Conservation (phyloP, 2,113 vertebrate genomes). For the Chitala chitala region DNA sequence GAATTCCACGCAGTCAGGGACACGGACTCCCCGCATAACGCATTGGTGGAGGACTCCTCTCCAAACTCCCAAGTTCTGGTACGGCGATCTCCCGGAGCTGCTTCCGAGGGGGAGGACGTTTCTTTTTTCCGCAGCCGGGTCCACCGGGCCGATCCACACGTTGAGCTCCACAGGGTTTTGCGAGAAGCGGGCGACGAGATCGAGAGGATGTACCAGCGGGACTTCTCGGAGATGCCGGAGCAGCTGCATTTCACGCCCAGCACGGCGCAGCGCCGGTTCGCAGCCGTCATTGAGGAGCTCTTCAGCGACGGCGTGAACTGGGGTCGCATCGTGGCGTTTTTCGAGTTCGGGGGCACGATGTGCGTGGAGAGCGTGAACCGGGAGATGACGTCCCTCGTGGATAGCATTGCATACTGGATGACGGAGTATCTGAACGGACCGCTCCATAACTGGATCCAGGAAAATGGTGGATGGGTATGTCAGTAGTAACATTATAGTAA, state of each 20-base stretch:
- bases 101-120: constrained; percentile 17
- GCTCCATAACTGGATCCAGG: constrained; percentile 81
- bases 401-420: constrained; percentile 81
- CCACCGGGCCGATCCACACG: constrained; percentile 15
- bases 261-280: constrained; percentile 67
- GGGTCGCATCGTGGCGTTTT: constrained; percentile 86
- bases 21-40: constrained; percentile 31
- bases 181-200: constrained; percentile 73
- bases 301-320: constrained; percentile 88
- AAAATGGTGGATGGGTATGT: constrained; percentile 88
- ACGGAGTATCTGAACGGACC: constrained; percentile 83
- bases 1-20: constrained; percentile 31
- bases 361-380: constrained; percentile 75
- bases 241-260: constrained; percentile 69
- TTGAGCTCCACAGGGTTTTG: constrained; percentile 67
- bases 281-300: constrained; percentile 75
- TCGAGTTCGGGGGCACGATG: constrained; percentile 83
- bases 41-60: constrained; percentile 27
- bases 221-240: constrained; percentile 75
- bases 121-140: constrained; percentile 10
- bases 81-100: constrained; percentile 25
- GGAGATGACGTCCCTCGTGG: constrained; percentile 75
- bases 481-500: not conserved
- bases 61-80: constrained; percentile 30
- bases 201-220: constrained; percentile 67